Evolutionary conservation across 2,888 invertebrate genomes (phyloP).

Genomic region (Osmoderma eremita): DNA sequence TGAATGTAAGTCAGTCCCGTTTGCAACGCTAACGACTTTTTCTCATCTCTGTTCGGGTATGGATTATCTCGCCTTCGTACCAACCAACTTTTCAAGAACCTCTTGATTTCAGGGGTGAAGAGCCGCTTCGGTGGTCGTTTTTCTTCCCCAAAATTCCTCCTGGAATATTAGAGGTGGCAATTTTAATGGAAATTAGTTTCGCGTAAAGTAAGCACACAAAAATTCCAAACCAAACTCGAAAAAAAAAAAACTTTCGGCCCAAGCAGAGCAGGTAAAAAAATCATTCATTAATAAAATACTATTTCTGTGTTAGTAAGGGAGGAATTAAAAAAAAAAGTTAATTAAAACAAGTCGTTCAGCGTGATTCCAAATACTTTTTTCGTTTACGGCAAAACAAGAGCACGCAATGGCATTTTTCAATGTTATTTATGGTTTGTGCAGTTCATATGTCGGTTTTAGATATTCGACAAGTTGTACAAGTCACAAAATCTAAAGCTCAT

Average conservation of each 20-base stretch:
- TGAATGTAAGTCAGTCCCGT: conserved; percentile 83
- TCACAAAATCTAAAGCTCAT: conserved; percentile 28
- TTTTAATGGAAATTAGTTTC: background rate
- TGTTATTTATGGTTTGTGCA: conserved; percentile 5
- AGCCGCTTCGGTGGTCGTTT: conserved; percentile 76
- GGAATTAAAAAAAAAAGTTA: background rate
- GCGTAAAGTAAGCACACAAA: background rate
- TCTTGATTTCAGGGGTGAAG: conserved; percentile 83
- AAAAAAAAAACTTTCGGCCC: conserved; percentile 20
- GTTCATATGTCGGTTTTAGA: too few relatives aligned
- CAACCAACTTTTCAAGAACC: conserved; percentile 81
- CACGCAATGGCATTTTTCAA: background rate
- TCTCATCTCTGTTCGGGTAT: conserved; percentile 81
- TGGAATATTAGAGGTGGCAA: conserved; percentile 52
- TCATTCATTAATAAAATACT: conserved; percentile 15
- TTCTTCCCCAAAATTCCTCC: conserved; percentile 69
- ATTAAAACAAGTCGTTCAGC: too few relatives aligned
- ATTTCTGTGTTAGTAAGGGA: conserved; percentile 18
- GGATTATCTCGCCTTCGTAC: conserved; percentile 80
- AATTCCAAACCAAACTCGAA: conserved; percentile 26
- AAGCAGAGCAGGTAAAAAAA: conserved; percentile 18
- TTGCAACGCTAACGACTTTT: conserved; percentile 76
- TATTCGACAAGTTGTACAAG: too few relatives aligned
- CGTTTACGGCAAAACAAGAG: too few relatives aligned
- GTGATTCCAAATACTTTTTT: too few relatives aligned